These are phyloP conservation scores for Monochamus saltuarius DNA, from an alignment of 1,140 invertebrate species.

Conservation along the genomic window DNA sequence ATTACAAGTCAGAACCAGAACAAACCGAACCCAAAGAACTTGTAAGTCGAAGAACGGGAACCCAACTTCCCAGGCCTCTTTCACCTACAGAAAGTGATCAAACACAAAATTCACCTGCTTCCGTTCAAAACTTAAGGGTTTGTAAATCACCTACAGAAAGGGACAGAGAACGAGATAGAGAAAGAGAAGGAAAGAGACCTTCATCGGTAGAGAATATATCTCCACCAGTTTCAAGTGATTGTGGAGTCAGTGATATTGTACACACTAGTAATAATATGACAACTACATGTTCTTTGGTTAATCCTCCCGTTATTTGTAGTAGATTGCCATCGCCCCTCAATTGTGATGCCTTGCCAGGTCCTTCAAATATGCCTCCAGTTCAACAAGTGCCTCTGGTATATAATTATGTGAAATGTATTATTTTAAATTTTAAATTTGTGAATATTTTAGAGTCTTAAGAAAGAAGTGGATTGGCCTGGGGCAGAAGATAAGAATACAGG, in stretches of 20 bases:
- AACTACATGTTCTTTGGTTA: constrained; percentile 19
- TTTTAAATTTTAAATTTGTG: constrained; percentile 5
- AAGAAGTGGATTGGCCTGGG: constrained; percentile 84
- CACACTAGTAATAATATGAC: constrained; percentile 53
- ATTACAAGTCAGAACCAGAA: constrained; percentile 47
- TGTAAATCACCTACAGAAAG: constrained; percentile 24
- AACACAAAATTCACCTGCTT: constrained; percentile 12
- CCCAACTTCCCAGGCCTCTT: constrained; percentile 6
- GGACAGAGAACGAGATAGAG: constrained; percentile 28
- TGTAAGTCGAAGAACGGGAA: constrained; percentile 35
- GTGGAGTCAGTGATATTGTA: constrained; percentile 58
- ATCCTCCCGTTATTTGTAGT: constrained; percentile 39
- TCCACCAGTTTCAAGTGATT: constrained; percentile 44
- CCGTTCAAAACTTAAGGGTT: constrained; percentile 26
- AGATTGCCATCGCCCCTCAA: constrained; percentile 65
- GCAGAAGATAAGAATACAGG: constrained; percentile 76
- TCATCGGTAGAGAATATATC: constrained; percentile 47
- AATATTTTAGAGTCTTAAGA: constrained; percentile 77
- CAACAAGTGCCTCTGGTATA: constrained; percentile 85
- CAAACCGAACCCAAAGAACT: constrained; percentile 50
- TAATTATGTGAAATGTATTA: not conserved
- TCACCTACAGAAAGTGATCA: constrained; percentile 6
- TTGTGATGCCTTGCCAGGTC: constrained; percentile 69
- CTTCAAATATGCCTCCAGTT: constrained; percentile 76
- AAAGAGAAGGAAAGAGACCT: constrained; percentile 35